phyloP scores from a whole-genome alignment of 2,888 invertebrate genomes.

The Hypselothyrea guttata region DNA sequence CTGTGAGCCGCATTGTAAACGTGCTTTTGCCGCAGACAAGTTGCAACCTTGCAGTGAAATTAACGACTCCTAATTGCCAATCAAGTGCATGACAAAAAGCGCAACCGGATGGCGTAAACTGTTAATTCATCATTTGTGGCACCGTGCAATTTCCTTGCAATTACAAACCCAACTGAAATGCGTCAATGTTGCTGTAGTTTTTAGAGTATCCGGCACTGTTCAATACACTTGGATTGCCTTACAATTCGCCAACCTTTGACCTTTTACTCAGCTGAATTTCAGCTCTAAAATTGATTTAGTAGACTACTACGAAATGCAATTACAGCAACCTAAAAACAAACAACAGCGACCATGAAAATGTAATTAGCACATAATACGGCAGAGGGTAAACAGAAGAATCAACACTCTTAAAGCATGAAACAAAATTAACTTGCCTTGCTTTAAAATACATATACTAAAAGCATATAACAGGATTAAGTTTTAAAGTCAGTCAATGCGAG shows the following conservation, averaged over 20 bases:
- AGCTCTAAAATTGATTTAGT: slow-evolving; percentile 24
- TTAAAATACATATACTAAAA: too few relatives aligned
- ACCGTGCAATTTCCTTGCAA: neutral
- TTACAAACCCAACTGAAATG: neutral
- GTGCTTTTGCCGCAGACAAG: neutral
- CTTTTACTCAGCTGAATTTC: slow-evolving; percentile 14
- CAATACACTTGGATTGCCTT: too few relatives aligned
- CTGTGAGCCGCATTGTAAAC: neutral
- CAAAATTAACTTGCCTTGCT: too few relatives aligned
- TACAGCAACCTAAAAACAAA: slow-evolving; percentile 48
- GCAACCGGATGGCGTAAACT: neutral
- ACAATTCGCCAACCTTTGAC: slow-evolving; percentile 35
- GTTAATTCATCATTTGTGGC: too few relatives aligned
- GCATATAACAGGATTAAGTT: too few relatives aligned
- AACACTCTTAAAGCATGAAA: too few relatives aligned
- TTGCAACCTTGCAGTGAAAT: slow-evolving; percentile 14
- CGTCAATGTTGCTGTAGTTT: neutral
- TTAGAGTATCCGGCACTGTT: neutral
- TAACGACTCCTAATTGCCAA: slow-evolving; percentile 35
- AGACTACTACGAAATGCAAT: slow-evolving; percentile 55
- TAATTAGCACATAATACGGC: too few relatives aligned
- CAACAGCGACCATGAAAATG: slow-evolving; percentile 15
- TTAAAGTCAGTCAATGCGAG: neutral
- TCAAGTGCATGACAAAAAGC: neutral
- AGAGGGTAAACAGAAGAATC: too few relatives aligned